Evolutionary conservation across 2,888 invertebrate species (phyloP).

Genomic region (Clitarchus hookeri): DNA sequence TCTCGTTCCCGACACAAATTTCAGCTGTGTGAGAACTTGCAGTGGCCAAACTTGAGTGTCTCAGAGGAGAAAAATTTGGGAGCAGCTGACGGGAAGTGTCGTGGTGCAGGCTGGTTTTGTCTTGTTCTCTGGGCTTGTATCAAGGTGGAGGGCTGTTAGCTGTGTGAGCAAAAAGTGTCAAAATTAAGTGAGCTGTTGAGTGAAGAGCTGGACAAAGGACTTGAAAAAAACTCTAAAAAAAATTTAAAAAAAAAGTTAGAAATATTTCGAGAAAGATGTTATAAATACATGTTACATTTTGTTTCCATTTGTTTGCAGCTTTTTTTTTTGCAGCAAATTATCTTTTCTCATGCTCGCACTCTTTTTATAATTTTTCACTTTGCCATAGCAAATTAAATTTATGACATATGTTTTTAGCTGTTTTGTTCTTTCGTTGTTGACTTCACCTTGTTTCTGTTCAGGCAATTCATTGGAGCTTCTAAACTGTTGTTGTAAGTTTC

Average conservation of each 20-base stretch:
- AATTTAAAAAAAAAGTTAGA: neutral
- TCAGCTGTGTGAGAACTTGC: too few species aligned
- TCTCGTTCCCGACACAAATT: too few species aligned
- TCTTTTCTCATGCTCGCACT: neutral
- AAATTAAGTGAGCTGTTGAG: neutral
- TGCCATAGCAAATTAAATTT: neutral
- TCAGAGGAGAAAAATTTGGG: neutral
- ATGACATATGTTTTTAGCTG: neutral
- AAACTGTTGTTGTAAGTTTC: slow-evolving; percentile 65
- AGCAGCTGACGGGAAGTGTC: neutral
- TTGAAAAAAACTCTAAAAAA: neutral
- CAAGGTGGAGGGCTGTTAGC: neutral
- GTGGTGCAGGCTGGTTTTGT: slow-evolving; percentile 2
- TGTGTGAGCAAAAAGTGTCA: slow-evolving; percentile 1
- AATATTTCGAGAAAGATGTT: neutral
- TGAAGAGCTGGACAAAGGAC: slow-evolving; percentile 14
- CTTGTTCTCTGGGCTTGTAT: slow-evolving; percentile 10
- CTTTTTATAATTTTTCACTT: neutral
- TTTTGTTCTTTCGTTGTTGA: neutral
- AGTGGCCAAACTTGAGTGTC: neutral
- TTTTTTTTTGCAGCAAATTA: neutral
- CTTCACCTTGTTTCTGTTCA: slow-evolving; percentile 48
- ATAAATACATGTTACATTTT: neutral
- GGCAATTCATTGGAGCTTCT: slow-evolving; percentile 68
- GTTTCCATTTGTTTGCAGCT: slow-evolving; percentile 4